Evolutionary conservation across 2,113 vertebrate species (phyloP).

Genomic region (Brachypodius melanocephalos): DNA sequence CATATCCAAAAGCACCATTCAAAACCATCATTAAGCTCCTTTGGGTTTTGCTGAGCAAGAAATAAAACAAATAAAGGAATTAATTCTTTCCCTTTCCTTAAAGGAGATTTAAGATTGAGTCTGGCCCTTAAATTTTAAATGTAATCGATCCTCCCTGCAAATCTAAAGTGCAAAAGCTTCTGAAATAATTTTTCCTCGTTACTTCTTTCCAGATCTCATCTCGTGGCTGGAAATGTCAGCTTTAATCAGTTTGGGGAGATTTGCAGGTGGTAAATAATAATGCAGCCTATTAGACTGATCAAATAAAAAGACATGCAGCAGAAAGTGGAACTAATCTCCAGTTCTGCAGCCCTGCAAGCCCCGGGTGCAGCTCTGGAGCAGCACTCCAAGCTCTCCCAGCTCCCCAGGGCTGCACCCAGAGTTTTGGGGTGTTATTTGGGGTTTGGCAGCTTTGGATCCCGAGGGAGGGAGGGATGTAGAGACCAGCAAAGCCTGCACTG

Average conservation of each 20-base stretch:
- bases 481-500: not conserved
- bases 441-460: accelerated
- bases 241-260: not conserved
- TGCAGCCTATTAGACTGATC: not conserved
- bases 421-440: not conserved
- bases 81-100: conserved; percentile 29
- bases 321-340: not conserved
- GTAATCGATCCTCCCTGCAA: not conserved
- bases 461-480: not conserved
- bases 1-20: not conserved
- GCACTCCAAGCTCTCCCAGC: accelerated
- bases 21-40: not conserved
- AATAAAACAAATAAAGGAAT: conserved; percentile 37
- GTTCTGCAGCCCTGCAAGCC: not conserved
- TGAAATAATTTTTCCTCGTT: conserved; percentile 20
- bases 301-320: not conserved
- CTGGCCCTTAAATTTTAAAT: not conserved
- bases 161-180: conserved; percentile 10
- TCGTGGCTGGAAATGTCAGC: not conserved
- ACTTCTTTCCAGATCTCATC: not conserved
- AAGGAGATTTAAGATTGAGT: conserved; percentile 22
- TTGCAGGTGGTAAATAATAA: conserved; percentile 37
- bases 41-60: not conserved
- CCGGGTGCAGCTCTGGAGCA: accelerated
- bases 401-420: not conserved